Evolutionary conservation across 1,140 invertebrate species (phyloP), one percentile per base, ranked within the genome.

Genomic region (Macrostomum lignano): DNA sequence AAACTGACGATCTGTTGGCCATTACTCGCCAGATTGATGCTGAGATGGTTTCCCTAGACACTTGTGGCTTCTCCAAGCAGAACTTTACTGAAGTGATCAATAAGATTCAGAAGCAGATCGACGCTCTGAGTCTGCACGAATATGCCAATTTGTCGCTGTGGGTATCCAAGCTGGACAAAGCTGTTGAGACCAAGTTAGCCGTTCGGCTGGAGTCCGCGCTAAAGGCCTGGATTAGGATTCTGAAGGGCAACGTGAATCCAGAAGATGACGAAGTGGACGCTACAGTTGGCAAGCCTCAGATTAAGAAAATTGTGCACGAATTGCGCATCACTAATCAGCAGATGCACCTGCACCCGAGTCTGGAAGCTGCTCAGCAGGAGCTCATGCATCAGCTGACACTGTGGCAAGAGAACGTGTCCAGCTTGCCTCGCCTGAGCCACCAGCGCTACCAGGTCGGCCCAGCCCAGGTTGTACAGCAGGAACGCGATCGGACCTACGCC

Each of bases 81-180:
- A 81, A 72, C 0, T 78, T 98, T 51, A 70, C 72, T 0, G 82
- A 91, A 46, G 88, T 96, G 48, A 61, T 98, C 3, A 67, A 68
- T 15, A 82, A 84, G 48, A 77, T 98, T 46, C 91, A 98, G 61
- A 84, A 88, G 48, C 74, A 81, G 26, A 82, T 98, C 5, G 91
- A 98, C 58, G 81, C 93, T 52, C 61, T 98, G 1, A 84, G 77
- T 21, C 62, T 96, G 35, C 72, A 84, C 37, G 79, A 91, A 48
- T 98, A 93, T 62, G 91, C 84, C 29, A 98, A 98, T 59, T 59
- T 96, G 37, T 74, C 74, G 48, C 71, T 81, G 42, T 98, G 88
- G 86, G 82, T 94, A 1, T 68, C 70, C 29, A 69, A 74, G 31
- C 63, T 98, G 0, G 86, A 94, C 50, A 75, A 88, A 52, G 72